phyloP scores from a whole-genome alignment of 2,113 vertebrate genomes.

The Physeter macrocephalus region DNA sequence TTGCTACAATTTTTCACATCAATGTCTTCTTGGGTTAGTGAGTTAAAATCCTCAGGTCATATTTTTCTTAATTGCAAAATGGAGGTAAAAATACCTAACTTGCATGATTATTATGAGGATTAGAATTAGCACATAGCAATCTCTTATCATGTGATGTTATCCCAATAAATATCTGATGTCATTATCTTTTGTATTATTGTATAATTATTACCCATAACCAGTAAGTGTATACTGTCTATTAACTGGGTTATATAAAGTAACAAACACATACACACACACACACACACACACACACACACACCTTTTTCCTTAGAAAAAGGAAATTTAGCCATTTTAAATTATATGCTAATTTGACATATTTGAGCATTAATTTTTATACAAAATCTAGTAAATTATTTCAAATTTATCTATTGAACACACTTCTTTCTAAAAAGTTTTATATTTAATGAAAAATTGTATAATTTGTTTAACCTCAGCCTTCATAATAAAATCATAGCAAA shows the following conservation, averaged over 20 bases:
- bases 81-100: not conserved
- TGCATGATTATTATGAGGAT: not conserved
- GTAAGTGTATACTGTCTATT: not conserved
- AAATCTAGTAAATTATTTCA: not conserved
- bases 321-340: not conserved
- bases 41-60: not conserved
- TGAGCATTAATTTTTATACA: not conserved
- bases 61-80: not conserved
- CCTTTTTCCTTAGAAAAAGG: not conserved
- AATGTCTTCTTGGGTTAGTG: not conserved
- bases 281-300: not conserved
- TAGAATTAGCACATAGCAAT: not conserved
- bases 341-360: not conserved
- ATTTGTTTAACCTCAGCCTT: constrained; percentile 60
- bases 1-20: not conserved
- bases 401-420: not conserved
- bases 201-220: not conserved
- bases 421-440: not conserved
- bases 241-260: not conserved
- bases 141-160: not conserved
- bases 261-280: not conserved
- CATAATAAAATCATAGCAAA: constrained; percentile 48
- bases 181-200: not conserved
- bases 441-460: constrained; percentile 49
- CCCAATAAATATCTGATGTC: not conserved